Evolutionary conservation across 2,113 vertebrate species (phyloP), one percentile per base, ranked within the genome.

Genomic region (Hipposideros armiger): DNA sequence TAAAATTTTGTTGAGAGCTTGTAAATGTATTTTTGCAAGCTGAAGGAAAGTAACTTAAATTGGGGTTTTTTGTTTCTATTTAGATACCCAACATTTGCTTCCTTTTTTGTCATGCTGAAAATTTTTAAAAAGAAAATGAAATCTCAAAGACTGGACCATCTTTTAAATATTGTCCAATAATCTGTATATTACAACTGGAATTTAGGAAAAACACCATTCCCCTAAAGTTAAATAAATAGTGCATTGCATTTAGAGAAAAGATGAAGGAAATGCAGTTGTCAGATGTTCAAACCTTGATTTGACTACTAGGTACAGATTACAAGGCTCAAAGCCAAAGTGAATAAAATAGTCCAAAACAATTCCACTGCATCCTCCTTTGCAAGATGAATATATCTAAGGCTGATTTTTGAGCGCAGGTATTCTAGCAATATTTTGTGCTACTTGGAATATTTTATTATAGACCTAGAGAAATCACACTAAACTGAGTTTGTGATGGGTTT

Each of bases 21-120:
- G 56, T 98, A 96, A 97, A 97, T 97, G 58, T 70, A 28, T 90
- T 98, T 96, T 98, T 97, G 85, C 74, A 97, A 97, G 77, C 78
- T 96, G 56, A 96, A 98, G n/a, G 87, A 98, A 84, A 94, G 77
- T 58, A 87, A 95, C 72, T 85, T 30, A 73, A 95, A 82, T 98
- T 98, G 67, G 52, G 5, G 95, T 98, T 66, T 95, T 97, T 89
- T 94, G 87, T 96, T 98, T 97, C 47, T 84, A 9, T 96, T 97
- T 97, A 93, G 95, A 80, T 78, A 16, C 22, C 58, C 67, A 96
- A 93, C 22, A 76, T 97, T 64, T 95, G 56, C 47, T 95, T 96
- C 50, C 72, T 40, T 97, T 97, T 96, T 97, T 88, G 62, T 97
- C 42, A 26, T 24, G 0, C 13, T 32, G n/a, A 60, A 94, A 95